phyloP scores from a whole-genome alignment of 2,113 vertebrate species.

The Electrona antarctica region DNA sequence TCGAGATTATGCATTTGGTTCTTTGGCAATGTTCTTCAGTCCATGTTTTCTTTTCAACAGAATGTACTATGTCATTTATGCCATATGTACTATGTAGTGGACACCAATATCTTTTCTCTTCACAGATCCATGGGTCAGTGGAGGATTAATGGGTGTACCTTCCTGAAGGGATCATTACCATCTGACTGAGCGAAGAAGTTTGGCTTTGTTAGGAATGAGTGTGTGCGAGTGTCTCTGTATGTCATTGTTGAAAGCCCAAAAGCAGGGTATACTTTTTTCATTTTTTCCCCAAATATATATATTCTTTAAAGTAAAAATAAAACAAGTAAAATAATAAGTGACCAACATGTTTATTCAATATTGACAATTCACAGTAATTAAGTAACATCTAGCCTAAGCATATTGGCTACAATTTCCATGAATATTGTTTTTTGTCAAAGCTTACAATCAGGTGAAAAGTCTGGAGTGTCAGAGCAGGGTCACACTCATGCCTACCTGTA shows the following conservation, averaged over 20 bases:
- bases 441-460: no score
- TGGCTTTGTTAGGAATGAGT: background rate
- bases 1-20: background rate
- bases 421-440: background rate
- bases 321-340: slow-evolving; percentile 7
- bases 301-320: slow-evolving; percentile 42
- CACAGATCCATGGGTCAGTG: slow-evolving; percentile 64
- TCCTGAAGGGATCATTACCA: background rate
- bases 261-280: background rate
- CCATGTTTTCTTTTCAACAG: background rate
- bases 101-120: slow-evolving; percentile 28
- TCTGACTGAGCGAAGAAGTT: background rate
- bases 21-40: background rate
- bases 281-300: slow-evolving; percentile 22
- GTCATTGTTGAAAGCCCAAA: slow-evolving; percentile 7
- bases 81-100: no score
- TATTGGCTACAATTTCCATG: slow-evolving; percentile 7
- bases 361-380: slow-evolving; percentile 41
- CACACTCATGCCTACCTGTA: no score
- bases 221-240: background rate
- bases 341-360: slow-evolving; percentile 16
- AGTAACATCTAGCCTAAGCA: slow-evolving; percentile 34
- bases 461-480: no score
- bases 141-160: slow-evolving; percentile 49
- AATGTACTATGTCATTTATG: no score